Conservation (phyloP, 2,797 vertebrate genomes). For the Etheostoma nigrum region DNA sequence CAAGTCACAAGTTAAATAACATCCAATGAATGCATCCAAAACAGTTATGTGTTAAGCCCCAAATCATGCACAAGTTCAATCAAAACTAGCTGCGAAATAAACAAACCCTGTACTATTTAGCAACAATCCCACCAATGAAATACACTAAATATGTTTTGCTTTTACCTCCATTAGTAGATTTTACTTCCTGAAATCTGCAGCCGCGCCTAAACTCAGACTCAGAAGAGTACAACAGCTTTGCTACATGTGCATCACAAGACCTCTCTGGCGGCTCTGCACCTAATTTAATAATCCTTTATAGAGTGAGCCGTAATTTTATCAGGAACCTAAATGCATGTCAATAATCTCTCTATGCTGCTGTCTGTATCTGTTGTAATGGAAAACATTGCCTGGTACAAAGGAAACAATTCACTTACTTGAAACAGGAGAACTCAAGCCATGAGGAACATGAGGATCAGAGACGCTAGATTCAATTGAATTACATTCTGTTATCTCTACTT, state of each 20-base stretch:
- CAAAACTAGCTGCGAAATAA: neutral
- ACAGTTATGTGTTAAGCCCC: neutral
- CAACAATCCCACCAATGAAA: neutral
- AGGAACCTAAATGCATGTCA: conserved; percentile 65
- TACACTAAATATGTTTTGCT: conserved; percentile 26
- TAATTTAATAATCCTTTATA: conserved; percentile 75
- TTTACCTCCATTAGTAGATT: conserved; percentile 78
- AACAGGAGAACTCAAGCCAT: conserved; percentile 30
- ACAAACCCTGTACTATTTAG: neutral
- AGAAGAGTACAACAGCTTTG: conserved; percentile 26
- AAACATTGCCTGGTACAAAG: conserved; percentile 35
- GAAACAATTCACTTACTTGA: conserved; percentile 37
- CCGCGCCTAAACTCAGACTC: conserved; percentile 69
- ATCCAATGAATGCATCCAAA: neutral
- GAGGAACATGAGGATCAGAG: conserved; percentile 11
- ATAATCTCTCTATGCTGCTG: conserved; percentile 40
- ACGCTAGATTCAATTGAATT: conserved; percentile 9
- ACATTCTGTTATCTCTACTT: neutral
- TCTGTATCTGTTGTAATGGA: conserved; percentile 40
- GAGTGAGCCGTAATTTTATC: conserved; percentile 73
- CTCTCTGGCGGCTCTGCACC: conserved; percentile 43
- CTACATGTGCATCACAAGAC: conserved; percentile 79
- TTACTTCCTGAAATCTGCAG: conserved; percentile 81
- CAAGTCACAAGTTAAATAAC: neutral
- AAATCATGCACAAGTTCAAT: neutral